Evolutionary conservation across 2,113 vertebrate species (phyloP), one percentile per base, ranked within the genome.

Genomic region (Phrynosoma blainvillii): DNA sequence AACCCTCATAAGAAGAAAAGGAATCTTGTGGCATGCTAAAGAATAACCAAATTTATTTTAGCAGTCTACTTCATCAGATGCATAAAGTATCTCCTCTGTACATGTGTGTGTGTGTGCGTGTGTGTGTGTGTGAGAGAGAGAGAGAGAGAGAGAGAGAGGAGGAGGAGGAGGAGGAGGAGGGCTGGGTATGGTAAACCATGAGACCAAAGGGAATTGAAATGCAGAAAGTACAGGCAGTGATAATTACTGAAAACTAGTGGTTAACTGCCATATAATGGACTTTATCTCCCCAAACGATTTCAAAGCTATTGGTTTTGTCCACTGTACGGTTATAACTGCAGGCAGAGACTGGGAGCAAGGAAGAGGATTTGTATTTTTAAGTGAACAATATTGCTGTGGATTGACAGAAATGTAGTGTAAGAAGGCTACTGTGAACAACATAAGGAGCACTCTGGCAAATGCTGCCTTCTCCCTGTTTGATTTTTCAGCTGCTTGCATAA

Each of bases 401-500:
- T 62, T 73, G 14, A 42, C 21, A 65, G 32, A 74, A 78, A n/a
- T 5, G 13, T 70, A 70, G 25, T 32, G 21, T 36, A 84, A 66
- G 59, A 70, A 84, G 81, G 79, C 40, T 76, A 75, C 56, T 27
- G 62, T 10, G 30, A 83, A 77, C 30, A 68, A 68, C 81, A 78
- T 40, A 83, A 78, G 65, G 62, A 77, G 23, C 5, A 21, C 76
- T 84, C 81, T 84, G 75, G 81, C 65, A 40, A 79, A 87, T 36
- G 66, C 74, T 27, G 32, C 47, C n/a, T 78, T 83, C 81, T 84
- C 47, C 7, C 47, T 10, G 62, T 88, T 84, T 88, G 81, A 84
- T 70, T 68, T 84, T 84, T 88, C 81, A 78, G 23, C 62, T 70
- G 71, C 81, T 78, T 84, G 30, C 87, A 77, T 88, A 77, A 76